phyloP scores from a whole-genome alignment of 2,113 vertebrate species.

The Microcebus lehilahytsara region DNA sequence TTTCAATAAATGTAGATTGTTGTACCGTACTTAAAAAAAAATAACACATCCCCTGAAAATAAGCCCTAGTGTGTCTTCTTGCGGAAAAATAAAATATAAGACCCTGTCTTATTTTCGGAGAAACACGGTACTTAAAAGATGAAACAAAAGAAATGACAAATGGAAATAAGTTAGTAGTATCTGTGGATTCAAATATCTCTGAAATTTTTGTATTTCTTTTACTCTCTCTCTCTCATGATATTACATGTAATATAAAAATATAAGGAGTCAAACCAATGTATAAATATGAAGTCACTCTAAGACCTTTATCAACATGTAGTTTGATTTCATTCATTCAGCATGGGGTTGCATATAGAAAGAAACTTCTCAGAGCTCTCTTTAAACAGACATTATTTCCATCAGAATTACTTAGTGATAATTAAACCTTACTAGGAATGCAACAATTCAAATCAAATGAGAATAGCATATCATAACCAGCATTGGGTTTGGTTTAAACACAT shows the following conservation, averaged over 20 bases:
- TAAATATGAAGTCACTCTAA: background rate
- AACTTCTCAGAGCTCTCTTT: background rate
- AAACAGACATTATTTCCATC: background rate
- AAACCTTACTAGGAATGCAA: slow-evolving; percentile 7
- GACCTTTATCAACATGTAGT: background rate
- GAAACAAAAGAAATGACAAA: background rate
- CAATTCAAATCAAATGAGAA: background rate
- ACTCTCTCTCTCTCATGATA: background rate
- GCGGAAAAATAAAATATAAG: too few species aligned
- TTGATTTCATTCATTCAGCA: slow-evolving; percentile 27
- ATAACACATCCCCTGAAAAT: too few species aligned
- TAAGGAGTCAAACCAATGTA: background rate
- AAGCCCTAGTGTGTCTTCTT: too few species aligned
- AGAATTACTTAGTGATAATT: slow-evolving; percentile 34
- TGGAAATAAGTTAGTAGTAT: background rate
- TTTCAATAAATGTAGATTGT: too few species aligned
- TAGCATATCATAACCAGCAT: background rate
- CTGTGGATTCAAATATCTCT: background rate
- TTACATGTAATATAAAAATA: slow-evolving; percentile 1
- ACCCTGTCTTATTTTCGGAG: too few species aligned
- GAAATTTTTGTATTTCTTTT: slow-evolving; percentile 13
- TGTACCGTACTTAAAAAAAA: too few species aligned
- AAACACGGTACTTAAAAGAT: background rate
- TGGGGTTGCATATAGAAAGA: background rate
- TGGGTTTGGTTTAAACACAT: slow-evolving; percentile 2